Evolutionary conservation across 2,888 invertebrate genomes (phyloP).

Genomic region (Spisula solida): DNA sequence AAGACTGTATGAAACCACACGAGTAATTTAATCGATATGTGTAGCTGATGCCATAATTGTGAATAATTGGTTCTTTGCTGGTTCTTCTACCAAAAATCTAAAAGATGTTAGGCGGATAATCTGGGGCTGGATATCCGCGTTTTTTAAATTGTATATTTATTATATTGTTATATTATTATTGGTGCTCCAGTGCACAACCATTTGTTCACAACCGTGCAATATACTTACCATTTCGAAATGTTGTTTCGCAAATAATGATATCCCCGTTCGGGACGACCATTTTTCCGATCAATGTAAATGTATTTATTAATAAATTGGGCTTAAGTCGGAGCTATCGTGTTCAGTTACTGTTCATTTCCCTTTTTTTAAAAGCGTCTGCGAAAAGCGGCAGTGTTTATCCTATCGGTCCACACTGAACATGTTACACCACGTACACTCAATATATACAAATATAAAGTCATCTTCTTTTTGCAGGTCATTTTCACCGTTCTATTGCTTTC

Average conservation of each 20-base stretch:
- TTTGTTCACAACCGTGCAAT: constrained; percentile 41
- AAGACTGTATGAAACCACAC: not conserved
- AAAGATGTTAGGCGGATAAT: constrained; percentile 11
- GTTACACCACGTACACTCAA: not conserved
- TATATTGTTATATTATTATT: constrained; percentile 17
- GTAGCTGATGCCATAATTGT: constrained; percentile 32
- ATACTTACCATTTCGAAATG: constrained; percentile 25
- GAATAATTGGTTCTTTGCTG: constrained; percentile 41
- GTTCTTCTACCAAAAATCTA: not conserved
- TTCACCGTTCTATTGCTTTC: not conserved
- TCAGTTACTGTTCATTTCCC: not conserved
- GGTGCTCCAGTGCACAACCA: constrained; percentile 26
- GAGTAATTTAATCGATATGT: not conserved
- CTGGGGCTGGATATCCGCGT: constrained; percentile 39
- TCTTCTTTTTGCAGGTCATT: constrained; percentile 8
- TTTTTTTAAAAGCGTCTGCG: not conserved
- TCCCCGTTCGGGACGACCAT: constrained; percentile 35
- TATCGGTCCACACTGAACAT: not conserved
- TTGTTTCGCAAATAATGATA: constrained; percentile 26
- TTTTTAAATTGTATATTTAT: constrained; percentile 12
- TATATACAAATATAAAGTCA: not conserved
- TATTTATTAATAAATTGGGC: constrained; percentile 62
- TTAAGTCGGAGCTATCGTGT: constrained; percentile 48
- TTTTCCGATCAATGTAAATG: constrained; percentile 35
- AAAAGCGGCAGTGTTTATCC: too few species aligned